Evolutionary conservation across 2,113 vertebrate genomes (phyloP), one percentile per base, ranked within the genome.

Genomic region (Atherinomorus stipes): DNA sequence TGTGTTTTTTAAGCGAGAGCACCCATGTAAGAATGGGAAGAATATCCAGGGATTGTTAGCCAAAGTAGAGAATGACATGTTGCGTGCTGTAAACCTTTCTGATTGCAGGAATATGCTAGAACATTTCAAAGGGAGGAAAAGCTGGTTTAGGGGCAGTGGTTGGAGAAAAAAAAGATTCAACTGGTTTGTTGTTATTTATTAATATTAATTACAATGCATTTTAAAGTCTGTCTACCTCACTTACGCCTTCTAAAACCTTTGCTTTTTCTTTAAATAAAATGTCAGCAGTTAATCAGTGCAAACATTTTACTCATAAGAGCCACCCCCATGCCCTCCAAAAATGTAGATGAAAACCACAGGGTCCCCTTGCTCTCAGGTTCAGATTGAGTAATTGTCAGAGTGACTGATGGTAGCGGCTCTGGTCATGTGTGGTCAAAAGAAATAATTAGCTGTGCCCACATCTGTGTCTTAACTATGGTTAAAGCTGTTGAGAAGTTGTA

Each of bases 191-290:
- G 72, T 90, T 90, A 92, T 91, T 91, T 91, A 92, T 91, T 90
- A 90, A 90, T 89, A 86, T 83, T 83, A 89, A 90, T 86, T 90
- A 87, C 78, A 84, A 91, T 87, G 81, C 70, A 91, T 89, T 89
- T 93, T 66, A 85, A 92, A 89, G 85, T 93, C 85, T 91, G 89
- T 93, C 93, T 94, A 93, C 93, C 93, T 94, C 93, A 94, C 90
- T 85, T 88, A 85, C 91, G 83, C 79, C 74, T 85, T 89, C 84
- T 89, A 76, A 89, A 89, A 84, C 74, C 37, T 76, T 75, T 87
- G 49, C 74, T 90, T 87, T 87, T 80, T 31, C 7, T 31, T 31
- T 4, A 34, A 62, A 64, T 45, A 76, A 85, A 87, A 49, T 84
- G 76, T 78, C 75, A 90, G 85, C 21, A 16, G 85, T 75, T 72